phyloP scores from a whole-genome alignment of 2,797 vertebrate genomes.

The Liparis tanakae region DNA sequence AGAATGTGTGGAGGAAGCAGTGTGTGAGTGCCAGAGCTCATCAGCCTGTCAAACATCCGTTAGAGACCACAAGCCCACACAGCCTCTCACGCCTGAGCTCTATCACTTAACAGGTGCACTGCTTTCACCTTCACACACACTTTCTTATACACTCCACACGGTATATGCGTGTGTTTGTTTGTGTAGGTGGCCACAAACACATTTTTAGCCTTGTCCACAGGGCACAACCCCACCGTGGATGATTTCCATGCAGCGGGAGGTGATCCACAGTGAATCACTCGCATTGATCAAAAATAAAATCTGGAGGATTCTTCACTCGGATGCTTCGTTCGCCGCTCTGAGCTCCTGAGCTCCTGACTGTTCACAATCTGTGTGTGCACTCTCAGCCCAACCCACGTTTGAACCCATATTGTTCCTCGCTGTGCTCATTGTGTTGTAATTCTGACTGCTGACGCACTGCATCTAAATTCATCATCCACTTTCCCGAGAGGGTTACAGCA shows the following conservation, averaged over 20 bases:
- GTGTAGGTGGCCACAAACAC: conserved; percentile 43
- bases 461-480: conserved; percentile 67
- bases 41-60: conserved; percentile 76
- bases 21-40: conserved; percentile 62
- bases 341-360: conserved; percentile 22
- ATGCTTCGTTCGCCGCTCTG: conserved; percentile 23
- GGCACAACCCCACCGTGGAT: conserved; percentile 22
- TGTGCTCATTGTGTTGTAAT: conserved; percentile 63
- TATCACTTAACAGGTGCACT: conserved; percentile 69
- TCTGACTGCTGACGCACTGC: conserved; percentile 72
- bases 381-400: conserved; percentile 62
- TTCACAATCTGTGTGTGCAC: conserved; percentile 41
- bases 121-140: conserved; percentile 43
- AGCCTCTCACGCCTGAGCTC: conserved; percentile 48
- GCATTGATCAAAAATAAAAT: conserved; percentile 66
- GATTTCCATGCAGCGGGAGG: conserved; percentile 25
- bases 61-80: conserved; percentile 78
- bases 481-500: conserved; percentile 50
- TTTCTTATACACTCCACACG: conserved; percentile 11
- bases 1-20: conserved; percentile 64
- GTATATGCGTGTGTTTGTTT: background rate
- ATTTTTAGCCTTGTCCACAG: conserved; percentile 43
- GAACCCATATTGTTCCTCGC: conserved; percentile 56
- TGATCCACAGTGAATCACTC: conserved; percentile 62
- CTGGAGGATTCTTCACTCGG: conserved; percentile 33